Percentiles rank a stretch among this genome's conserved stretches.
These are phyloP conservation scores for Epizoanthus fatuus DNA, from an alignment of 92 coral and sea anemone species.

Conservation along the genomic window DNA sequence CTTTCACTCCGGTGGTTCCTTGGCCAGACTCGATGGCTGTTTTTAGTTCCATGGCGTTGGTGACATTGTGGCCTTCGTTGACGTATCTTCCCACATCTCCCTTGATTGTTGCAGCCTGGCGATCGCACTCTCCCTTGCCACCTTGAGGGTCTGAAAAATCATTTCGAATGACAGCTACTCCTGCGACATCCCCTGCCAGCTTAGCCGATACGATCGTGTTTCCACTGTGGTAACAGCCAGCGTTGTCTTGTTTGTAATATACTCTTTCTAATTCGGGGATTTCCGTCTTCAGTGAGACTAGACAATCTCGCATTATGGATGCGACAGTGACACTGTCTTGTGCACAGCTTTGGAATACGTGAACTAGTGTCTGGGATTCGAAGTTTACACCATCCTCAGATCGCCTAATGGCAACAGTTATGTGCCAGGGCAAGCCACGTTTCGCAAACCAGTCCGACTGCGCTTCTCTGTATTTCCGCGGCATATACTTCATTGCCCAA, in stretches of 20 bases:
- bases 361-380: conserved; percentile 59
- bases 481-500: conserved; percentile 30
- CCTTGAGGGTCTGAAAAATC: conserved; percentile 71
- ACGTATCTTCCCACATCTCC: conserved; percentile 59
- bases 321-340: conserved; percentile 66
- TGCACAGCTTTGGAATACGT: conserved; percentile 64
- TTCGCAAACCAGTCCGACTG: conserved; percentile 68
- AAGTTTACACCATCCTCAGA: conserved; percentile 38
- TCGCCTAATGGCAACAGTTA: conserved; percentile 58
- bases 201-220: conserved; percentile 54
- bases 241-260: conserved; percentile 66
- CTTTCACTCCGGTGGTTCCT: conserved; percentile 48
- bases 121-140: conserved; percentile 69
- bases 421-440: conserved; percentile 73
- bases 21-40: conserved; percentile 61
- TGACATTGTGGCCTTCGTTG: conserved; percentile 58
- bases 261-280: conserved; percentile 53
- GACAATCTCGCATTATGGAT: conserved; percentile 46
- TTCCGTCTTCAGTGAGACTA: conserved; percentile 41
- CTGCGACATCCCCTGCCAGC: conserved; percentile 44
- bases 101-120: conserved; percentile 52
- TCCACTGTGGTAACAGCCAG: conserved; percentile 73
- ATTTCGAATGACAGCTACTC: conserved; percentile 46
- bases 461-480: conserved; percentile 8
- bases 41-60: conserved; percentile 46